phyloP scores from a whole-genome alignment of 2,113 vertebrate species.

The Sigmodon hispidus region DNA sequence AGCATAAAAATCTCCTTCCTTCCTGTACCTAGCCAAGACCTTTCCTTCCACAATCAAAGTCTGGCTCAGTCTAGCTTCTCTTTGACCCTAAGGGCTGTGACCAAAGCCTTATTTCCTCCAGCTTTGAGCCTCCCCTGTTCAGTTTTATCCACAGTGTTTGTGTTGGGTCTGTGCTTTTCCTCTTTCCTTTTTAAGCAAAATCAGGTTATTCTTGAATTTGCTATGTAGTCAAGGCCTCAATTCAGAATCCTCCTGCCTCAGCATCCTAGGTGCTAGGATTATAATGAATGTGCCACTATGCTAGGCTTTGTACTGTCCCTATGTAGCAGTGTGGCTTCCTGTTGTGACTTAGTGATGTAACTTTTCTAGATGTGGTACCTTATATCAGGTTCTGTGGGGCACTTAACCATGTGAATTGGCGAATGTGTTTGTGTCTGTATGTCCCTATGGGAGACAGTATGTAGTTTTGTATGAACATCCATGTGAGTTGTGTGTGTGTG shows the following conservation, averaged over 20 bases:
- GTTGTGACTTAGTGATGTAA: neutral
- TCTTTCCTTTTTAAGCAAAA: neutral
- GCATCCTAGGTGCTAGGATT: neutral
- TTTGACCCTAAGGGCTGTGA: neutral
- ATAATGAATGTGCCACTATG: neutral
- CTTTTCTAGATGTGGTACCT: neutral
- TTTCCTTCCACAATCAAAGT: neutral
- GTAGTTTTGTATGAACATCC: neutral
- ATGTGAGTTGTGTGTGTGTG: neutral
- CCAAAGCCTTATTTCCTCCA: neutral
- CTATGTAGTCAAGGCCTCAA: neutral
- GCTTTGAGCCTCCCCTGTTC: neutral
- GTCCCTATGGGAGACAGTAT: neutral
- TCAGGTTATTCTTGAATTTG: neutral
- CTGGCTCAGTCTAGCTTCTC: neutral
- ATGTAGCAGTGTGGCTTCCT: neutral
- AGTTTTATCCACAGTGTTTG: neutral
- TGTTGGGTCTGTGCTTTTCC: neutral
- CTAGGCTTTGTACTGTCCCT: neutral
- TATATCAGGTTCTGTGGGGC: too few relatives aligned
- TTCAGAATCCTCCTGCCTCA: neutral
- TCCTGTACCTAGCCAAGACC: neutral
- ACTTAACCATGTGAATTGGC: neutral
- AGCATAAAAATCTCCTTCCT: neutral
- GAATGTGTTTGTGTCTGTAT: neutral